Conservation (phyloP, 2,113 vertebrate species). For the Carollia perspicillata region DNA sequence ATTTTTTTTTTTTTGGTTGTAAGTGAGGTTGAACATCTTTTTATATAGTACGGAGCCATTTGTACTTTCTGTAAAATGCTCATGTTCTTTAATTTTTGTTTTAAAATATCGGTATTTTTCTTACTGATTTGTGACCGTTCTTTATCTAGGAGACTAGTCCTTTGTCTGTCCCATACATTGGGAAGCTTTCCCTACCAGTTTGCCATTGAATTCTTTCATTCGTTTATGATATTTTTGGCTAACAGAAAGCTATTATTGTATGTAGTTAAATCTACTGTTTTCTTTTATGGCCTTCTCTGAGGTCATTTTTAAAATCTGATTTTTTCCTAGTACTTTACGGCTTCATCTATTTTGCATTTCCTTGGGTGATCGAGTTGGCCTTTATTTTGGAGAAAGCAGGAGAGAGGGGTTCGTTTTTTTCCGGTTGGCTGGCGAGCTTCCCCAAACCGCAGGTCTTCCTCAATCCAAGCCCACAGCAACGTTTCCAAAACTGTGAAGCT, state of each 20-base stretch:
- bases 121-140: background rate
- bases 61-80: background rate
- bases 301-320: background rate
- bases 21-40: background rate
- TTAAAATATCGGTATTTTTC: background rate
- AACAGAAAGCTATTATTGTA: background rate
- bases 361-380: background rate
- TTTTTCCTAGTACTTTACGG: background rate
- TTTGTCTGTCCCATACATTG: background rate
- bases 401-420: background rate
- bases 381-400: background rate
- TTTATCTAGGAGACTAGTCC: background rate
- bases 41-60: background rate
- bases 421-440: background rate
- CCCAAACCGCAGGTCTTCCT: background rate
- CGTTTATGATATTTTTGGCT: background rate
- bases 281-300: background rate
- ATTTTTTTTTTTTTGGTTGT: background rate
- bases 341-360: background rate
- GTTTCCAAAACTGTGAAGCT: background rate
- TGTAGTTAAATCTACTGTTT: background rate
- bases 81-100: background rate
- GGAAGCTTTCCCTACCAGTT: background rate
- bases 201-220: background rate
- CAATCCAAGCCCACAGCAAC: background rate